phyloP scores from a whole-genome alignment of 2,888 invertebrate genomes.

The Morpho helenor region DNA sequence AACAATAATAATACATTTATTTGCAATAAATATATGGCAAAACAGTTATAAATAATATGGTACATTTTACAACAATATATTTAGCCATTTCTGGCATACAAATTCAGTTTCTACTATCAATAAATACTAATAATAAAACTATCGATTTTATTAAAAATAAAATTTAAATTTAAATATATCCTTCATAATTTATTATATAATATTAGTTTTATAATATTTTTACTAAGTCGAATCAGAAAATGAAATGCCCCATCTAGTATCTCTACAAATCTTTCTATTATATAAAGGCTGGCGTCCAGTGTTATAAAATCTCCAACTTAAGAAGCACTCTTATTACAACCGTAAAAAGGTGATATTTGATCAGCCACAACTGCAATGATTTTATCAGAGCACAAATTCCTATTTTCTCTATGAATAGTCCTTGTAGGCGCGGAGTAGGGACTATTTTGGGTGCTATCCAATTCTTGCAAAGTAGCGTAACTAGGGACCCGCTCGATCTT shows the following conservation, averaged over 20 bases:
- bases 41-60: too few species aligned
- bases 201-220: too few species aligned
- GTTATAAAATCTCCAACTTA: slow-evolving; percentile 29
- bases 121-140: too few species aligned
- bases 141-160: too few species aligned
- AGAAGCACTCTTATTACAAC: slow-evolving; percentile 26
- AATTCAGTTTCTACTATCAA: too few species aligned
- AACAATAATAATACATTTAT: too few species aligned
- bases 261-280: slow-evolving; percentile 16
- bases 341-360: slow-evolving; percentile 24
- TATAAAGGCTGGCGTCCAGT: slow-evolving; percentile 21
- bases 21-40: too few species aligned
- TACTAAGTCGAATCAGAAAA: too few species aligned
- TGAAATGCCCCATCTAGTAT: neutral
- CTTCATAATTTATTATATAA: too few species aligned
- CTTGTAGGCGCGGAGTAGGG: slow-evolving; percentile 21
- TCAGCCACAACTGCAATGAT: slow-evolving; percentile 11
- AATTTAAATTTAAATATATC: too few species aligned
- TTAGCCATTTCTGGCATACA: too few species aligned
- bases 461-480: slow-evolving; percentile 12
- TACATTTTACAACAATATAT: too few species aligned
- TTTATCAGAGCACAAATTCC: slow-evolving; percentile 22
- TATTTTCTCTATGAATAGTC: slow-evolving; percentile 11
- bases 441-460: slow-evolving; percentile 17
- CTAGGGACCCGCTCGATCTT: slow-evolving; percentile 15